A percentile compares a stretch with the other conserved stretches of the same genome.
Conservation (phyloP, 1,140 invertebrate genomes). For the Homalodisca vitripennis region DNA sequence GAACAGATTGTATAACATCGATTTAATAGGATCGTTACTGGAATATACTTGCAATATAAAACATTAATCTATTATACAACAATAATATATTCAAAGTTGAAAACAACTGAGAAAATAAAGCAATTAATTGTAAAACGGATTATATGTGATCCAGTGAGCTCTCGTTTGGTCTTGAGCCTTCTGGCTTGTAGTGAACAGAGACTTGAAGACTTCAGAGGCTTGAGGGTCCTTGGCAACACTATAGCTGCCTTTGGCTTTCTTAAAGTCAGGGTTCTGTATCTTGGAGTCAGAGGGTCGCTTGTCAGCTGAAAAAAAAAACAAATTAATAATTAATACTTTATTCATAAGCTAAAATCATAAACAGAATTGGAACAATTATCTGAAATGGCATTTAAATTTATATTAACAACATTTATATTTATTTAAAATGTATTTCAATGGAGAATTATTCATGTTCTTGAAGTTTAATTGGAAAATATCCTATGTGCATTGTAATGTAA, state of each 20-base stretch:
- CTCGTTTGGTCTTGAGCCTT: slow-evolving; percentile 81
- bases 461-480: no score
- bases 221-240: slow-evolving; percentile 91
- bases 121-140: slow-evolving; percentile 97
- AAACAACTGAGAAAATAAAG: no score
- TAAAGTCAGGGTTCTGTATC: slow-evolving; percentile 64
- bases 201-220: slow-evolving; percentile 89
- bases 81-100: no score
- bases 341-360: no score
- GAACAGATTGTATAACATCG: no score
- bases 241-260: slow-evolving; percentile 75
- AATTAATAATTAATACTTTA: not conserved
- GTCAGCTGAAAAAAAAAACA: slow-evolving; percentile 23
- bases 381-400: not conserved
- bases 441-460: no score
- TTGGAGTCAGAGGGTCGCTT: slow-evolving; percentile 20
- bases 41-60: no score
- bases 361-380: not conserved
- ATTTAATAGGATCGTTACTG: no score
- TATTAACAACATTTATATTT: no score
- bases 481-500: no score
- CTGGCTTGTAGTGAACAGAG: slow-evolving; percentile 89
- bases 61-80: no score
- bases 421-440: no score
- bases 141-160: slow-evolving; percentile 97